Conservation (phyloP, 2,797 vertebrate species). For the Malurus splendens region DNA sequence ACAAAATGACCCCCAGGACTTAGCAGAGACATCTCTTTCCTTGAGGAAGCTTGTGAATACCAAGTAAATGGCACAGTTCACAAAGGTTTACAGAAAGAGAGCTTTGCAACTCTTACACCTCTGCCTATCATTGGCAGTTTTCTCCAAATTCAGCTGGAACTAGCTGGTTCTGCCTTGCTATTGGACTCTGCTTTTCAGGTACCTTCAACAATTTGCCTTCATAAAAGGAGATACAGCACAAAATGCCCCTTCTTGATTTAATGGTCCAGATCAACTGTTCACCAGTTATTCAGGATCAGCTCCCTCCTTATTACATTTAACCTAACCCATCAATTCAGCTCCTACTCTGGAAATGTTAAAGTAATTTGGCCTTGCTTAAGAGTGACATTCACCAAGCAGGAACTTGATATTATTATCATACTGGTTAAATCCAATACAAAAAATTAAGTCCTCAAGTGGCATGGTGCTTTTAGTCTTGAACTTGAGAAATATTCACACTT, state of each 20-base stretch:
- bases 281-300: background rate
- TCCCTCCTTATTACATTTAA: background rate
- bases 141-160: background rate
- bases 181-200: background rate
- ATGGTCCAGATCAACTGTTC: background rate
- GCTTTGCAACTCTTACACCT: background rate
- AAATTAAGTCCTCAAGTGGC: background rate
- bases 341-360: background rate
- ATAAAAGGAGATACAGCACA: background rate
- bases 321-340: rapidly evolving
- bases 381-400: background rate
- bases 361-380: background rate
- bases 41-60: background rate
- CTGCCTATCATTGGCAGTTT: background rate
- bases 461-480: background rate
- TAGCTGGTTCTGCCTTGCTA: background rate
- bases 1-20: background rate
- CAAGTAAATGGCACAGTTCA: background rate
- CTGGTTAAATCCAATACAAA: background rate
- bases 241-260: background rate
- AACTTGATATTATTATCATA: background rate
- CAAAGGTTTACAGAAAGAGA: background rate
- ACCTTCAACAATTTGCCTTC: background rate
- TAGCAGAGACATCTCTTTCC: background rate
- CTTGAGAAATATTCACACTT: background rate